Evolutionary conservation across 2,888 invertebrate species (phyloP).

Genomic region (Lamproptera curius): DNA sequence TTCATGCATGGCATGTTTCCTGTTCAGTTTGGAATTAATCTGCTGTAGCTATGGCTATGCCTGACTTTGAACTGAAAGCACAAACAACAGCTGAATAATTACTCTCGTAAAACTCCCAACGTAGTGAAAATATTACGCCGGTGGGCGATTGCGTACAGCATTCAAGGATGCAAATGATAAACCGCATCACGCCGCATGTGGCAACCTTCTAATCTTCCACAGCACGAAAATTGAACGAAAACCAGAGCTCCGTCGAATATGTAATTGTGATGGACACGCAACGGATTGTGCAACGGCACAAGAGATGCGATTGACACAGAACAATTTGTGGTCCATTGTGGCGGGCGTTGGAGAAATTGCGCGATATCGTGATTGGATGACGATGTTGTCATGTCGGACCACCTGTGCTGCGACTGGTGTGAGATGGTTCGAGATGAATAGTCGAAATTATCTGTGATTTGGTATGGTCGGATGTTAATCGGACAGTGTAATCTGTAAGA

Average conservation of each 20-base stretch:
- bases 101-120: no score
- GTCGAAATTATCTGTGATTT: no score
- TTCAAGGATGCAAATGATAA: not conserved
- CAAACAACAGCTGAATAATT: not conserved
- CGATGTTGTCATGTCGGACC: conserved; percentile 3
- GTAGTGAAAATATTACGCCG: no score
- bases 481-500: no score
- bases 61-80: not conserved
- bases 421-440: not conserved
- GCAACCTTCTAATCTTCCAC: conserved; percentile 12
- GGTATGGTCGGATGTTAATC: no score
- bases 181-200: conserved; percentile 6
- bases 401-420: conserved; percentile 6
- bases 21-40: not conserved
- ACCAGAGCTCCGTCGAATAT: conserved; percentile 6
- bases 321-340: conserved; percentile 17
- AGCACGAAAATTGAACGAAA: not conserved
- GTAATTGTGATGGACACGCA: conserved; percentile 17
- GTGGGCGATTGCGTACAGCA: no score
- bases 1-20: not conserved
- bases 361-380: not conserved
- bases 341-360: conserved; percentile 5
- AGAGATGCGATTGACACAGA: conserved; percentile 2
- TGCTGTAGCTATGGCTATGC: not conserved
- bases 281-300: conserved; percentile 12